These are phyloP conservation scores for Musca domestica DNA, from an alignment of 1,140 invertebrate species.

Conservation along the genomic window DNA sequence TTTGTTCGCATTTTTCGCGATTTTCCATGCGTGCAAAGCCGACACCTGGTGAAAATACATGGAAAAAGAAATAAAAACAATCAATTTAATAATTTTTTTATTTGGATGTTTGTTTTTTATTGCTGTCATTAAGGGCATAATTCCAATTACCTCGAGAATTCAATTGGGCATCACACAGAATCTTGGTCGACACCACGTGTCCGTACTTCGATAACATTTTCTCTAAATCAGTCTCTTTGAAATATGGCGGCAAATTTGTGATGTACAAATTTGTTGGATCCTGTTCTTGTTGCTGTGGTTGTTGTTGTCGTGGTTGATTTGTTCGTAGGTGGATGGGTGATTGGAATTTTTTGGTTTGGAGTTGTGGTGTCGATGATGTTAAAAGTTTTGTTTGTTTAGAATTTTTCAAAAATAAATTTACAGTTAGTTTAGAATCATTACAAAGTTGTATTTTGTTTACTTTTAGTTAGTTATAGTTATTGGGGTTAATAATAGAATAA, in stretches of 20 bases:
- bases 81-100: too few relatives aligned
- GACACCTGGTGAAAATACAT: slow-evolving; percentile 53
- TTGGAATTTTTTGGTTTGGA: slow-evolving; percentile 1
- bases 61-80: background rate
- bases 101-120: too few relatives aligned
- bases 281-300: slow-evolving; percentile 93
- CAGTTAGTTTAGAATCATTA: background rate
- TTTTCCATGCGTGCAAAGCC: slow-evolving; percentile 88
- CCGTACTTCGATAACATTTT: slow-evolving; percentile 84
- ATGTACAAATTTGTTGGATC: slow-evolving; percentile 99
- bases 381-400: background rate
- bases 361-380: background rate
- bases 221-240: slow-evolving; percentile 92
- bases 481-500: too few relatives aligned
- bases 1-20: slow-evolving; percentile 95
- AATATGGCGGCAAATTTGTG: slow-evolving; percentile 91
- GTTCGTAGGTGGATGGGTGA: slow-evolving; percentile 19
- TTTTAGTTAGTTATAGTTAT: too few relatives aligned
- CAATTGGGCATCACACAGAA: slow-evolving; percentile 87
- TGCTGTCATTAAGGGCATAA: too few relatives aligned
- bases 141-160: slow-evolving; percentile 75
- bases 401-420: slow-evolving; percentile 26
- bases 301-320: slow-evolving; percentile 8
- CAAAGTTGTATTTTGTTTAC: too few relatives aligned
- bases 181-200: slow-evolving; percentile 94